A percentile compares a stretch with the other conserved stretches of the same genome.
phyloP scores from a whole-genome alignment of 2,888 invertebrate genomes.

The Punctoribates punctum region DNA sequence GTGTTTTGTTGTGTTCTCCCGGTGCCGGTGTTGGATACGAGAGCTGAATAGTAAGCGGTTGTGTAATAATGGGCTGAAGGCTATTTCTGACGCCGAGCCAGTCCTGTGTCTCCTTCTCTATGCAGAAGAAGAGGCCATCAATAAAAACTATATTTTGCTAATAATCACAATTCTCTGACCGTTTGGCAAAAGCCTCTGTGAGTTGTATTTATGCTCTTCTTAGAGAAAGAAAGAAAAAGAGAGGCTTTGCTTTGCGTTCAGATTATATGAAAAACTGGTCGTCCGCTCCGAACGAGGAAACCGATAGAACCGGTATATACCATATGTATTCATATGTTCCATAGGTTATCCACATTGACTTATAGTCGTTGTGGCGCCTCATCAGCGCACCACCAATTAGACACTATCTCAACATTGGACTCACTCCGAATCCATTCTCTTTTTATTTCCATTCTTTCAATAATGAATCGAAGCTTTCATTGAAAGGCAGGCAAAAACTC shows the following conservation, averaged over 20 bases:
- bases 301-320: conserved; percentile 11
- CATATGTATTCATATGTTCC: neutral
- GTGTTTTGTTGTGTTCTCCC: neutral
- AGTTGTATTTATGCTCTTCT: too few relatives aligned
- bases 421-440: conserved; percentile 4
- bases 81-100: neutral
- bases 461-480: conserved; percentile 3
- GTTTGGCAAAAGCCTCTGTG: neutral
- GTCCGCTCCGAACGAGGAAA: neutral
- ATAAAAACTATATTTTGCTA: conserved; percentile 3
- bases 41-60: neutral
- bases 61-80: neutral
- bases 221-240: too few relatives aligned
- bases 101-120: neutral
- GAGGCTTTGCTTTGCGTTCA: too few relatives aligned
- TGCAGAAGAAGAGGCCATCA: neutral
- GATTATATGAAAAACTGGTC: conserved; percentile 7
- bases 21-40: neutral
- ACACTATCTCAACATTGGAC: conserved; percentile 5
- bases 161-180: neutral
- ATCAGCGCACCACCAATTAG: conserved; percentile 16
- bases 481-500: neutral
- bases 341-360: conserved; percentile 1
- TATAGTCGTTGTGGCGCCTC: conserved; percentile 3
- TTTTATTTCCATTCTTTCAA: neutral